A percentile compares a stretch with the other conserved stretches of the same genome.
phyloP scores from a whole-genome alignment of 30 jellyfish, hydroid and myxozoan species.

The Aurelia sp. region DNA sequence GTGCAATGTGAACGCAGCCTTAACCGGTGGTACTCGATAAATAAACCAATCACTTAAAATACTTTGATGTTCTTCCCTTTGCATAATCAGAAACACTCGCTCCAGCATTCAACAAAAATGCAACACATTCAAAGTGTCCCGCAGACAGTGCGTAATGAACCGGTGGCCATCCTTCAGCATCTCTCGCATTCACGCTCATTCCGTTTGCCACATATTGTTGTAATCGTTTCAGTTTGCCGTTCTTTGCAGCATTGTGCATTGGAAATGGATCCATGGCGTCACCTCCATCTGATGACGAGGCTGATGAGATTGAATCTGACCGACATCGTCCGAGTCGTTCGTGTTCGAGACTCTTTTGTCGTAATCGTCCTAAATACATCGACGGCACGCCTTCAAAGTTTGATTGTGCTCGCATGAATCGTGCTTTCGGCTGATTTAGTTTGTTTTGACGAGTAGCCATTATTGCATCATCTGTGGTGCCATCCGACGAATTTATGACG shows the following conservation, averaged over 20 bases:
- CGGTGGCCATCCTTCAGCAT: constrained; percentile 90
- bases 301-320: constrained; percentile 63
- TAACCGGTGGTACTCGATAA: no score
- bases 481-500: no score
- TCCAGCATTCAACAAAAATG: constrained; percentile 66
- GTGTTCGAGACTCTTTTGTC: constrained; percentile 37
- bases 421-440: constrained; percentile 12
- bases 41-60: constrained; percentile 39
- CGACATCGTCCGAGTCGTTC: constrained; percentile 19
- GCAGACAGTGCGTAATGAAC: constrained; percentile 73
- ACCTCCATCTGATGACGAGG: constrained; percentile 57
- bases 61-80: constrained; percentile 77
- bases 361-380: constrained; percentile 46
- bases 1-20: no score
- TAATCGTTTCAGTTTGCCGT: constrained; percentile 56
- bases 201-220: constrained; percentile 45
- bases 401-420: constrained; percentile 45
- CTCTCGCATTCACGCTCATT: constrained; percentile 71
- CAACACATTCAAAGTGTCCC: constrained; percentile 81
- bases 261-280: constrained; percentile 58
- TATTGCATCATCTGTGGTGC: not conserved
- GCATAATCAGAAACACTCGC: constrained; percentile 76
- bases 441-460: not conserved
- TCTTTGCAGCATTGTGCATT: constrained; percentile 66
- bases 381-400: constrained; percentile 67